These are phyloP conservation scores for Bos indicus DNA, from an alignment of 2,113 vertebrate genomes.

Conservation along the genomic window DNA sequence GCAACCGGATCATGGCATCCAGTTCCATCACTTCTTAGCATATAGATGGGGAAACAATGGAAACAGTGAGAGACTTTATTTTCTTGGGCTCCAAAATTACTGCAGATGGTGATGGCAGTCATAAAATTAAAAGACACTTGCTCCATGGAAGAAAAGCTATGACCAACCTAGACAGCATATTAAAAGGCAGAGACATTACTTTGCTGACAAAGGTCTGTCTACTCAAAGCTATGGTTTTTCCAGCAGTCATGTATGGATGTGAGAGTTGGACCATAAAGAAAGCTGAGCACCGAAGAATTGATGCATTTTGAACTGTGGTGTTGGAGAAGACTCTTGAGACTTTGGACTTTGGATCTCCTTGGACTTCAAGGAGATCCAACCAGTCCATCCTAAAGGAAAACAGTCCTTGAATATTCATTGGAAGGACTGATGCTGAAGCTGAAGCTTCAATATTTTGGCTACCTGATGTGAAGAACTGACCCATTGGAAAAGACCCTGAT, in stretches of 20 bases:
- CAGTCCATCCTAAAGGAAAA: not conserved
- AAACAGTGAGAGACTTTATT: too few species aligned
- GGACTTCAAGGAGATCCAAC: not conserved
- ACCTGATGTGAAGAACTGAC: not conserved
- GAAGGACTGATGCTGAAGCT: not conserved
- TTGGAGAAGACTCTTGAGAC: not conserved
- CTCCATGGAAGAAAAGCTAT: too few species aligned
- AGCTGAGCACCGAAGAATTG: not conserved
- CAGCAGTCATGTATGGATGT: not conserved
- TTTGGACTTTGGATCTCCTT: too few species aligned
- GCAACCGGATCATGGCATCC: too few species aligned
- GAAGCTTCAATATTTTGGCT: not conserved
- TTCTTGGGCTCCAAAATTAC: too few species aligned
- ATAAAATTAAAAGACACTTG: too few species aligned
- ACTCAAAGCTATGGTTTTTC: not conserved
- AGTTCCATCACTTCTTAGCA: too few species aligned
- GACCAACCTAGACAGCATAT: not conserved
- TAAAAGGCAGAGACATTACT: not conserved
- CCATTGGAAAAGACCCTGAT: not conserved
- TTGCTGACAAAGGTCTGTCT: not conserved
- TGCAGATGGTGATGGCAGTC: too few species aligned
- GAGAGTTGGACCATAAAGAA: not conserved
- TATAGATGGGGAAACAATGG: too few species aligned
- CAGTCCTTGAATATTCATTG: not conserved
- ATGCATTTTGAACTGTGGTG: not conserved